Percentiles rank a stretch among this genome's conserved stretches.
These are phyloP conservation scores for Ennomos quercinarius DNA, from an alignment of 2,888 invertebrate species.

Conservation along the genomic window DNA sequence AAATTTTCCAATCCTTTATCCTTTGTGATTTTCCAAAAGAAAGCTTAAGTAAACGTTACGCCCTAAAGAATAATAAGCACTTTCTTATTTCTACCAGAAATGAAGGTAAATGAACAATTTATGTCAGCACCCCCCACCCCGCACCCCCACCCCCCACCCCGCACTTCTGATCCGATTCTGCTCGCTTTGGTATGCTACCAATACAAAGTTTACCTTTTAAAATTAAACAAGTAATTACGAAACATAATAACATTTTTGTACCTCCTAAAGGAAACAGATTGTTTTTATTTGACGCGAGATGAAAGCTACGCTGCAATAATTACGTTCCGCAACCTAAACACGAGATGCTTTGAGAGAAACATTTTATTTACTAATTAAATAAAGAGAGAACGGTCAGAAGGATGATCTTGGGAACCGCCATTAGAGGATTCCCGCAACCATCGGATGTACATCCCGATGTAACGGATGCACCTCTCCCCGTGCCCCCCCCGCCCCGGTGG, in stretches of 20 bases:
- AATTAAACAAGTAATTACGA: conserved; percentile 2
- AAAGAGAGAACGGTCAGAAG: conserved; percentile 4
- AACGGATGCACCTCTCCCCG: not conserved
- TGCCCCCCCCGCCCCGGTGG: not conserved
- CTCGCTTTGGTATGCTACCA: no score
- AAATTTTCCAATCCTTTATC: no score
- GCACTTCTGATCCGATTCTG: no score
- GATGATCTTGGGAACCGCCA: not conserved
- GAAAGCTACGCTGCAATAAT: conserved; percentile 8
- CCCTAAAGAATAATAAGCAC: no score
- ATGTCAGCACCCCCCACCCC: no score
- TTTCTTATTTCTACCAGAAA: no score
- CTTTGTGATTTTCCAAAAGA: no score
- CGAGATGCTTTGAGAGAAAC: conserved; percentile 1
- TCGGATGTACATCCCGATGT: not conserved
- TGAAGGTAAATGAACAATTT: no score
- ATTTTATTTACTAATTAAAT: not conserved
- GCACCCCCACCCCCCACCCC: no score
- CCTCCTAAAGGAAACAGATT: not conserved
- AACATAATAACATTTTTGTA: not conserved
- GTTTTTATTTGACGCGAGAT: conserved; percentile 6
- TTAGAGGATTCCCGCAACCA: not conserved
- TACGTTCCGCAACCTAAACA: conserved; percentile 7
- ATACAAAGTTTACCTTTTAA: not conserved
- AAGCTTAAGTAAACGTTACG: no score